These are phyloP conservation scores for Megamerina dolium DNA, from an alignment of 2,888 invertebrate genomes.

Conservation along the genomic window DNA sequence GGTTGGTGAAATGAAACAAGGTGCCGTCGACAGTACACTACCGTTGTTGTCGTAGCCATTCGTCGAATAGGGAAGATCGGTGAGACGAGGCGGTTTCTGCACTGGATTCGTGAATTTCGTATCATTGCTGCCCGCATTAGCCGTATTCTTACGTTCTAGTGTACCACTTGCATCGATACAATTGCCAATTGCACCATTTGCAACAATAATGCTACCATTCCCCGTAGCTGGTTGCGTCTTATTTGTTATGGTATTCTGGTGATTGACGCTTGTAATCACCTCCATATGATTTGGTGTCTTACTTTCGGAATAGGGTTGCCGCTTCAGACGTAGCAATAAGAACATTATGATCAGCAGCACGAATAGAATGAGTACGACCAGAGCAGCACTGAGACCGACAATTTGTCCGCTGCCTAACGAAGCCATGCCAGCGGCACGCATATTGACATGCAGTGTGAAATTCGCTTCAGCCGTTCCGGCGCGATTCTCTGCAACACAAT, in stretches of 20 bases:
- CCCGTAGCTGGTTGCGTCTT: constrained; percentile 49
- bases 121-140: constrained; percentile 30
- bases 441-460: constrained; percentile 77
- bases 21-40: constrained; percentile 58
- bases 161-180: constrained; percentile 27
- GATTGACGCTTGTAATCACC: constrained; percentile 61
- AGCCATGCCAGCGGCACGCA: constrained; percentile 72
- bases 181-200: constrained; percentile 54
- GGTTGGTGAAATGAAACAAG: constrained; percentile 68
- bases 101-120: constrained; percentile 57
- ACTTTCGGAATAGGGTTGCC: constrained; percentile 67
- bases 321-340: constrained; percentile 65
- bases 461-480: constrained; percentile 85
- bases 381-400: constrained; percentile 75
- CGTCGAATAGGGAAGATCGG: constrained; percentile 64
- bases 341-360: constrained; percentile 68
- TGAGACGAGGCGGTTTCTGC: constrained; percentile 64
- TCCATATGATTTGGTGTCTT: constrained; percentile 72
- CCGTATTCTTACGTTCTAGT: constrained; percentile 33
- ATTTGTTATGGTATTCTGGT: constrained; percentile 51
- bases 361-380: constrained; percentile 70
- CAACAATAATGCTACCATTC: constrained; percentile 53
- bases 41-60: constrained; percentile 65
- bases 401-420: constrained; percentile 79
- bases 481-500: constrained; percentile 84